Base-by-base conservation (phyloP, 2,888 invertebrate genomes). In the Seladonia tumulorum region DNA sequence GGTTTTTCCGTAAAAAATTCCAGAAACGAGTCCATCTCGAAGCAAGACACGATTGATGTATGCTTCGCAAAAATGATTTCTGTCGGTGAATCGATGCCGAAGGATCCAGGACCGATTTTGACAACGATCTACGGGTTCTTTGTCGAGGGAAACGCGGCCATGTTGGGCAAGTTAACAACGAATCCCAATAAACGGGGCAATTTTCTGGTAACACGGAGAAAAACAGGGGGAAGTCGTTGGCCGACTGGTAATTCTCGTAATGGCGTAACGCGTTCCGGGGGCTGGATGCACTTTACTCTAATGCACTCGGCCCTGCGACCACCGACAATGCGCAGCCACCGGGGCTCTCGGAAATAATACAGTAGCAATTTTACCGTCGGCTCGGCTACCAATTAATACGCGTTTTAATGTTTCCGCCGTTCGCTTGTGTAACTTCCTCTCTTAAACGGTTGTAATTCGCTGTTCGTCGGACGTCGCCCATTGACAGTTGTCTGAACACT, bases 201-300 rank as follows among this genome's bases (percentile, higher is more conserved):
- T 90, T 91, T 90, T 87, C 82, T 83, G 79, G 83, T 81, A 80
- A 79, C 76, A 76, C 79, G 76, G 90, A 83, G 88, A 89, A 90
- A 88, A 90, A 90, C 84, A 87, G 77, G 53, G 73, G 63, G n/a
- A 63, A 47, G 71, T 53, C 74, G 83, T 66, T 71, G 78, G 47
- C 73, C 83, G 29, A 75, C 76, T 87, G 87, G 90, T 92, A 92
- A 92, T 93, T 92, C 91, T 90, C 87, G 88, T 91, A 92, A 93
- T 93, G 91, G 90, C 87, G 77, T 87, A 87, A 92, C 90, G 75
- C 79, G 88, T 83, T 86, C 63, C 86, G 79, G 72, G 71, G 73
- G 80, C 76, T 68, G 73, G 70, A 88, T 90, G 90, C 92, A 92
- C 92, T 93, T 92, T 90, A 90, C 89, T 89, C 89, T 92, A 92